A percentile compares a stretch with the other conserved stretches of the same genome.
phyloP scores from a whole-genome alignment of 2,797 vertebrate genomes.

The Melanotaenia trifasciata region DNA sequence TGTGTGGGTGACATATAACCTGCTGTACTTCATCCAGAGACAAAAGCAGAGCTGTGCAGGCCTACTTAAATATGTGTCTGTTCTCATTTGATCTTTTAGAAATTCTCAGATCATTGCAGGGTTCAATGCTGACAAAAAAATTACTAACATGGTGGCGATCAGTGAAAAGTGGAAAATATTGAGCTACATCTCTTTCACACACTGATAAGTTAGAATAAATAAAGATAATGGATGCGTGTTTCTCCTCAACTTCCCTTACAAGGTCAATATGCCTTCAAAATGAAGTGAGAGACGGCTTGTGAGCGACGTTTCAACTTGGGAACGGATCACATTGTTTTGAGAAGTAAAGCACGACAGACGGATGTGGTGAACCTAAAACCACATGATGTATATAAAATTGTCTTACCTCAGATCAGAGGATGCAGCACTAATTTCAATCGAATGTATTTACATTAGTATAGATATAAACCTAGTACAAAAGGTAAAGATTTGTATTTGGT shows the following conservation, averaged over 20 bases:
- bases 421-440: neutral
- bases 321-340: neutral
- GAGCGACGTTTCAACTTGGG: neutral
- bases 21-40: constrained; percentile 16
- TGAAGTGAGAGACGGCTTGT: neutral
- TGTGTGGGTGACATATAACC: constrained; percentile 31
- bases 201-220: constrained; percentile 44
- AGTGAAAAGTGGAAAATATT: constrained; percentile 10
- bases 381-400: neutral
- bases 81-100: constrained; percentile 3
- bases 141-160: neutral
- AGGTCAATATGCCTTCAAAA: constrained; percentile 13
- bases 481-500: too few relatives aligned
- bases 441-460: neutral
- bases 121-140: neutral
- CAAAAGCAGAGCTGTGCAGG: constrained; percentile 7
- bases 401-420: neutral
- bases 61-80: neutral
- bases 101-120: neutral
- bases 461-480: neutral
- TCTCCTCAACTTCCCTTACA: constrained; percentile 1
- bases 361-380: neutral
- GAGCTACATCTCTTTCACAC: constrained; percentile 1
- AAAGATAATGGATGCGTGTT: constrained; percentile 24
- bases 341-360: neutral